A percentile compares a stretch with the other conserved stretches of the same genome.
Evolutionary conservation across 2,797 vertebrate species (phyloP).

Genomic region (Melanogrammus aeglefinus): DNA sequence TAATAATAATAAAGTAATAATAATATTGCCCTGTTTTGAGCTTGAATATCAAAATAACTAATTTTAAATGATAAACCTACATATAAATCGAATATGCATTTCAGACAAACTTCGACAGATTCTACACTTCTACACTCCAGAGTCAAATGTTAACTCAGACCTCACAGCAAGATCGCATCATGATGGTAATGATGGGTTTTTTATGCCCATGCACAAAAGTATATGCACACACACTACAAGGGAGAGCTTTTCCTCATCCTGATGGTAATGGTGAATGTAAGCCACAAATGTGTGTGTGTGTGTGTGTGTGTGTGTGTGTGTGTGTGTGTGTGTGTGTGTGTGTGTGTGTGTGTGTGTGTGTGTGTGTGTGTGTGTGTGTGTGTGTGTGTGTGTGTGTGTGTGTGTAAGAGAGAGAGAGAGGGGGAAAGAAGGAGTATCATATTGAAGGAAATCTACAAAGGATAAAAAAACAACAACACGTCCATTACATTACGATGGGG

Average conservation of each 20-base stretch:
- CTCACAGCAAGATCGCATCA: neutral
- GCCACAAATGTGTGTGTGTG: conserved; percentile 18
- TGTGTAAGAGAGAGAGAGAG: neutral
- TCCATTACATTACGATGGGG: conserved; percentile 72
- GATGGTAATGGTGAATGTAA: neutral
- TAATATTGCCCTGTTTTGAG: neutral
- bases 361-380: neutral
- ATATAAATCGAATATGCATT: neutral
- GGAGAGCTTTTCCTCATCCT: neutral
- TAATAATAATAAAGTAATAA: neutral
- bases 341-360: conserved; percentile 20
- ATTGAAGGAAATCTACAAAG: conserved; percentile 46
- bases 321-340: conserved; percentile 17
- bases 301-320: conserved; percentile 4
- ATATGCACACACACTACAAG: neutral
- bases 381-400: conserved; percentile 25
- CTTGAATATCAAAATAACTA: neutral
- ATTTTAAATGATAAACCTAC: neutral
- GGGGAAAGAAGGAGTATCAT: neutral
- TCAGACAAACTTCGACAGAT: neutral
- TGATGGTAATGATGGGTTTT: neutral
- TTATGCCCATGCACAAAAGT: neutral
- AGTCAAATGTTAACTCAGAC: conserved; percentile 1
- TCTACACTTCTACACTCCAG: neutral
- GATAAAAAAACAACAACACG: conserved; percentile 59